Base-by-base conservation (phyloP, 2,888 invertebrate species). In the Allygus modestus region DNA sequence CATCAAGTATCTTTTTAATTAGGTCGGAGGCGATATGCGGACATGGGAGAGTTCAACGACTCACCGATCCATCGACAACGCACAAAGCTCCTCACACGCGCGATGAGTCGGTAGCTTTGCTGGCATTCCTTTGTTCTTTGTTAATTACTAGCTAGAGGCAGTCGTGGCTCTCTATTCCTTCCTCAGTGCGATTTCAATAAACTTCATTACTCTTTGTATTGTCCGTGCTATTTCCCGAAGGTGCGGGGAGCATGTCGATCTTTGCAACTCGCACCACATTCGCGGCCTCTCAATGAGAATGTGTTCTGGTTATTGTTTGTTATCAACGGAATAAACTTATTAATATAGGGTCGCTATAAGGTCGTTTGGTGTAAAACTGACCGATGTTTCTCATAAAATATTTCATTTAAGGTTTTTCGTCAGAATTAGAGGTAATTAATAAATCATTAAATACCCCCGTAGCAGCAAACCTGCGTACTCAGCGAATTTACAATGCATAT, bases 51-150 rank as follows among this genome's bases (percentile, higher is more conserved):
- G 79, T 79, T 79, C 79, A 79, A 2, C 28, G 79, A 79, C 79
- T 58, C 41, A 58, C 11, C 7, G 31, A 41, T 41, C 15, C 7
- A 5, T 31, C 23, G 69, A n/a, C 73, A 23, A 4, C 65, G 65
- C 28, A 73, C 2, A 11, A 7, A 7, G 0, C 46, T 9, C 77
- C 51, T 4, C 51, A 77, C 77, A 33, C 77, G 23, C 28, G 37
- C 33, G 79, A 79, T 79, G 79, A 79, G 79, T 79, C 79, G 79
- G 79, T 79, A 79, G 79, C 79, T 79, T 79, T 58, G 31, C 77
- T 58, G 58, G 58, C 79, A 58, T 58, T 5, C 58, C 79, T 54
- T 79, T 79, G 79, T 79, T 79, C 79, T 79, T 79, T 58, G 79
- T 79, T 79, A 79, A 79, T 79, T 79, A 79, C 79, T 28, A 54